Evolutionary conservation across 2,113 vertebrate genomes (phyloP).

Genomic region (Oryzias melastigma): DNA sequence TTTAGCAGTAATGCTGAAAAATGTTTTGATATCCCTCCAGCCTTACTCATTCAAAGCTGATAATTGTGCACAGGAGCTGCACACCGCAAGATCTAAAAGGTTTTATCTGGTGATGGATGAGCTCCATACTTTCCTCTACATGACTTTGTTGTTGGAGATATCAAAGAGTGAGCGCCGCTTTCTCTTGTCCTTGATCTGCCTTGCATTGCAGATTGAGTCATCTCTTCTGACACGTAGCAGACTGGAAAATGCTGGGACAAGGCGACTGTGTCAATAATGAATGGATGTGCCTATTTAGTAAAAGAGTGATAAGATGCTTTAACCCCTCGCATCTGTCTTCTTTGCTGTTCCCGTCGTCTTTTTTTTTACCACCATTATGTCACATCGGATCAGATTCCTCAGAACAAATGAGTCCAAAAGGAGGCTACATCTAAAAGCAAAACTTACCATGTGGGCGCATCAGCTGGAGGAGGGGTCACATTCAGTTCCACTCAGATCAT

Average conservation of each 20-base stretch:
- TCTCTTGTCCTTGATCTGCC: constrained; percentile 49
- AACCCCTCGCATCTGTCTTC: constrained; percentile 28
- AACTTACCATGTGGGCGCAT: constrained; percentile 17
- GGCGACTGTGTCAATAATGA: constrained; percentile 48
- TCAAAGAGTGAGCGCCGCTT: constrained; percentile 40
- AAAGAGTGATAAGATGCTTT: constrained; percentile 37
- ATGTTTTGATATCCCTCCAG: neutral
- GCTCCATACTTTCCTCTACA: constrained; percentile 5
- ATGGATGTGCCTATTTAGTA: constrained; percentile 50
- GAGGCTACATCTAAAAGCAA: constrained; percentile 9
- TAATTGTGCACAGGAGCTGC: neutral
- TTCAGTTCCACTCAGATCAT: no score
- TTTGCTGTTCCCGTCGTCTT: constrained; percentile 30
- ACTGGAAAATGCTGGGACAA: constrained; percentile 50
- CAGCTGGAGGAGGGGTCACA: no score
- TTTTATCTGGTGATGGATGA: constrained; percentile 4
- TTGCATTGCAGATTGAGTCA: constrained; percentile 42
- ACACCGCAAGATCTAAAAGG: neutral
- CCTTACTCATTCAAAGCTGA: neutral
- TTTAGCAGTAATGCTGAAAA: neutral
- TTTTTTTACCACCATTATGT: constrained; percentile 6
- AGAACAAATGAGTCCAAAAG: neutral
- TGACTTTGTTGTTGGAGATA: constrained; percentile 18
- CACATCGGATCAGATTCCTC: constrained; percentile 8
- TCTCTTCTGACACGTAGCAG: constrained; percentile 33